Percentiles rank a stretch among this genome's conserved stretches.
Evolutionary conservation across 2,888 invertebrate genomes (phyloP).

Genomic region (Belgica antarctica): DNA sequence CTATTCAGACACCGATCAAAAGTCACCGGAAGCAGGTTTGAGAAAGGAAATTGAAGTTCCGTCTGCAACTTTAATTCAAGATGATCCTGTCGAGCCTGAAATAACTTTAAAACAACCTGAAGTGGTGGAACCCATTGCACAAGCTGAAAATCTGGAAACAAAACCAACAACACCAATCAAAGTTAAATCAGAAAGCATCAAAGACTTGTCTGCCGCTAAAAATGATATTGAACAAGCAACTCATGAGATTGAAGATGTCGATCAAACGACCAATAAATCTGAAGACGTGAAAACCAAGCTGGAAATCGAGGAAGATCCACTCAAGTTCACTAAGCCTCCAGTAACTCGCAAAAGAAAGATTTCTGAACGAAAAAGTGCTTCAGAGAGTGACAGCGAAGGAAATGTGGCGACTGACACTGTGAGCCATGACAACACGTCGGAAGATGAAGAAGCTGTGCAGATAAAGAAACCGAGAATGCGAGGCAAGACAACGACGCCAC

Average conservation of each 20-base stretch:
- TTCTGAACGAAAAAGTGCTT: slow-evolving; percentile 5
- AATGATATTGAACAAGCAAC: background rate
- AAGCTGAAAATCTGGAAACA: too few species aligned
- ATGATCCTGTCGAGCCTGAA: too few species aligned
- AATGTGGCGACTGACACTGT: slow-evolving; percentile 6
- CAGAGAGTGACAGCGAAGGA: slow-evolving; percentile 34
- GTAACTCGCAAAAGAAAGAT: slow-evolving; percentile 26
- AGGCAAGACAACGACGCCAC: background rate
- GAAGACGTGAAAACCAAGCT: background rate
- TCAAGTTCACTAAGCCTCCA: background rate
- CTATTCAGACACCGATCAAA: too few species aligned
- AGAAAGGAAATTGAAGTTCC: too few species aligned
- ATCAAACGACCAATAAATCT: too few species aligned
- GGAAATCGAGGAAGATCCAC: background rate
- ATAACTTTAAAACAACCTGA: too few species aligned
- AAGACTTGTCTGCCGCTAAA: background rate
- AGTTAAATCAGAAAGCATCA: too few species aligned
- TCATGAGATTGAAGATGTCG: background rate
- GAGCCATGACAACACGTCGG: background rate
- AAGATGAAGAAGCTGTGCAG: slow-evolving; percentile 24
- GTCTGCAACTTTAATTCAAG: too few species aligned
- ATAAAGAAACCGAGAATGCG: slow-evolving; percentile 30
- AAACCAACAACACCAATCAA: too few species aligned
- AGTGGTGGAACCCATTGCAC: too few species aligned
- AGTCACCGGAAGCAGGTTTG: too few species aligned